Evolutionary conservation across 2,113 vertebrate genomes (phyloP), one percentile per base, ranked within the genome.

Genomic region (Neolamprologus fasciatus): DNA sequence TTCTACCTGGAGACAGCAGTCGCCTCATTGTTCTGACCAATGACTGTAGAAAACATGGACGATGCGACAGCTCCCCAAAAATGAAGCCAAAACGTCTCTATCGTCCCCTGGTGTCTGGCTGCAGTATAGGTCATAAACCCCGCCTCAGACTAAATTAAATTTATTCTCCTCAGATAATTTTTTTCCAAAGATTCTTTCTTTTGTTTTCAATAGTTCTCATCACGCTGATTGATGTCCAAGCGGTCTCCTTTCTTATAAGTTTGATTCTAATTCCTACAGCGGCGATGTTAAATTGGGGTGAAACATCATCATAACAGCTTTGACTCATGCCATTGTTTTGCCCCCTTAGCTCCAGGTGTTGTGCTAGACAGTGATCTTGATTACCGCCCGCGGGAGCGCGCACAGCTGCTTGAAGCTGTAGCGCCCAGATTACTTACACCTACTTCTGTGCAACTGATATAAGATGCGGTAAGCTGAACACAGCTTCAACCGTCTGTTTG

Each of bases 361-460:
- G 54, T 55, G 54, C 21, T 3, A 55, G 53, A 55, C 11, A 55
- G 53, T 55, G 21, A 23, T 55, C 3, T 0, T 26, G 21, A 57
- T 57, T 14, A 14, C 21, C 7, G 2, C 0, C 54, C 3, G 1
- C 4, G 3, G 54, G 21, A 55, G 2, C 54, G 4, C 7, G 12
- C 54, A 1, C 21, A 57, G 54, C 21, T 57, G 23, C 54, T 57
- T 26, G 14, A 57, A 57, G 21, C 21, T 57, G 54, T 14, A 57
- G 23, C 7, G 12, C 3, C 12, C 23, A 57, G 23, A 14, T 57
- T 2, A 14, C 54, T 26, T 57, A 57, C 54, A 57, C 1, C 23
- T 57, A 14, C 54, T 57, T 26, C 54, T 0, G 4, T 55, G 11
- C 53, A 23, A 23, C 11, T 8, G 54, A 55, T 55, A 23, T 23